Percentiles rank a stretch among this genome's conserved stretches.
These are phyloP conservation scores for Triplophysa bombifrons DNA, from an alignment of 2,797 vertebrate genomes.

Conservation along the genomic window DNA sequence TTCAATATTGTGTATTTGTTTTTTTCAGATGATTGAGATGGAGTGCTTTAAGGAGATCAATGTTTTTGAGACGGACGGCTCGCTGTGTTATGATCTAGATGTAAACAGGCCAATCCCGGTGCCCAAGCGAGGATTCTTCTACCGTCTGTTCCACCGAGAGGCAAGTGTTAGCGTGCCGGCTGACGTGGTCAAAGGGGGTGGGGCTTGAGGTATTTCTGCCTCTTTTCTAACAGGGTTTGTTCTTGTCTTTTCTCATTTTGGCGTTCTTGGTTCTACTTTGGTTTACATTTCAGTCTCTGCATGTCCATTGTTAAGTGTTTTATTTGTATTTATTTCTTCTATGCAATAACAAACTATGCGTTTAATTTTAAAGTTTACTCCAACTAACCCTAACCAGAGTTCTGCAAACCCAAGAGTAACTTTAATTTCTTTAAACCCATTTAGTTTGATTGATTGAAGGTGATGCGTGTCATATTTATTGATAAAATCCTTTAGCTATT, in stretches of 20 bases:
- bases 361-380: not conserved
- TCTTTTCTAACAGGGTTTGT: conserved; percentile 45
- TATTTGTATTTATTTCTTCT: conserved; percentile 1
- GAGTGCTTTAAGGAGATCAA: conserved; percentile 89
- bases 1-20: too few relatives aligned
- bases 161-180: conserved; percentile 81
- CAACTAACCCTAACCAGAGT: not conserved
- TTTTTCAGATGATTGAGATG: conserved; percentile 84
- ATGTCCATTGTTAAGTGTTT: not conserved
- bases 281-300: not conserved
- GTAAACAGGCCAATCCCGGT: conserved; percentile 82
- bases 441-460: too few relatives aligned
- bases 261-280: not conserved
- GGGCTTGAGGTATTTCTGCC: conserved; percentile 77
- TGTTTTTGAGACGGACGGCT: conserved; percentile 80
- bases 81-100: conserved; percentile 82
- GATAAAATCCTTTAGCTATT: not conserved
- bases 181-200: conserved; percentile 75
- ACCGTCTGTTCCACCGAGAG: conserved; percentile 86
- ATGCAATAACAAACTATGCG: not conserved
- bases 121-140: conserved; percentile 87
- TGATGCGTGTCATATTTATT: not conserved
- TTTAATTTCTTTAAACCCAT: too few relatives aligned
- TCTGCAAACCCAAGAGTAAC: not conserved
- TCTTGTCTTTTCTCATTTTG: conserved; percentile 48